Evolutionary conservation across 2,113 vertebrate species (phyloP), one percentile per base, ranked within the genome.

Genomic region (Lethenteron camtschaticum): DNA sequence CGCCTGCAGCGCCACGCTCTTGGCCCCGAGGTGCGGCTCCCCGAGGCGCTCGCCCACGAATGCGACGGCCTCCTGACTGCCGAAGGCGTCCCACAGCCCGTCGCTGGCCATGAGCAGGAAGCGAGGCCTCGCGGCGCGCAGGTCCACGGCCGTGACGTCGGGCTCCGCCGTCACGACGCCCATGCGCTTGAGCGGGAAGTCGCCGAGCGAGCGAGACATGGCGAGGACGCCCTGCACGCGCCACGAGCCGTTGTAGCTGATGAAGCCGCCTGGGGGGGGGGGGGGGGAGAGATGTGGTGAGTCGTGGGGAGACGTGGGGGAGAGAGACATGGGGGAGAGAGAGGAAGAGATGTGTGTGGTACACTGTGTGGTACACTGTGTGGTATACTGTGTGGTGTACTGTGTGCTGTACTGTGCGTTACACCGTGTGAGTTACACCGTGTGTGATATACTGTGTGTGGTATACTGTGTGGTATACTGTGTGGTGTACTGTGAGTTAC

Each of bases 211-310:
- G 12, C 94, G 90, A 20, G 94, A 99, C 92, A 99, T 96, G 70
- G 92, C 90, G 79, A 99, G 79, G 79, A 99, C 90, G 69, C 94
- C 94, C 80, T 99, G 94, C 9, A 99, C 94, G 0, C 94, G 86
- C 94, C 94, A 99, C 0, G 92, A 99, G 71, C 92, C 94, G 1
- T 91, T 99, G 75, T 96, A 99, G 79, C 94, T 99, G 83, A 99
- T 99, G 80, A 99, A 99, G 1, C 94, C 94, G 69, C 94, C 94
- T 99, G 76, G 55, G 56, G 69, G 24, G 9, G 63, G 63, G 24
- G 24, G 63, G 63, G 41, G 6, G 41, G 16, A 18, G 16, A 41
- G 41, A 41, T 1, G 20, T 20, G 20, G 20, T 20, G 20, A 20
- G 20, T 3, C 20, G 20, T 20, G 20, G 20, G 20, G 20, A 41